A percentile compares a stretch with the other conserved stretches of the same genome.
These are phyloP conservation scores for Lepas anatifera DNA, from an alignment of 2,888 invertebrate species.

Conservation along the genomic window DNA sequence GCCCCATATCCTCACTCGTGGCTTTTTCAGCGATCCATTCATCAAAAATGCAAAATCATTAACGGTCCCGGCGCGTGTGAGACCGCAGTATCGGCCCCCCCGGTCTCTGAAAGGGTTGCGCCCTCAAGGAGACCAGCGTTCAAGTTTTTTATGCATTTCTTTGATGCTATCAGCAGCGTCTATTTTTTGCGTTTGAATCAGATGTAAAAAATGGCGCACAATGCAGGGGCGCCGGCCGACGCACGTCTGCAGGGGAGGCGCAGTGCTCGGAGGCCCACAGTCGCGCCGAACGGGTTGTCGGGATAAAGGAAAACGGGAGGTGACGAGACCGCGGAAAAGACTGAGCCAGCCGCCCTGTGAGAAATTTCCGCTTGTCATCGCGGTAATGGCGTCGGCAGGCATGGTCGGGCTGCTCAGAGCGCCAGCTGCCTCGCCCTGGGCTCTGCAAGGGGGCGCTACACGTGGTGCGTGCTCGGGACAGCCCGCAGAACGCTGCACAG, in stretches of 20 bases:
- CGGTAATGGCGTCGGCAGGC: background rate
- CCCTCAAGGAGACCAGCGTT: background rate
- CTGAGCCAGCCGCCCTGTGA: background rate
- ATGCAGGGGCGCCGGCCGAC: background rate
- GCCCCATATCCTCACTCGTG: too few species aligned
- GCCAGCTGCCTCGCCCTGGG: too few species aligned
- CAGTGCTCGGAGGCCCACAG: too few species aligned
- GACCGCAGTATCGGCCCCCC: background rate
- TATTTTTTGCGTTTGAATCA: constrained; percentile 8
- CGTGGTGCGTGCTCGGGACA: too few species aligned
- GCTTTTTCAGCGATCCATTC: background rate
- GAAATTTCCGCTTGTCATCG: constrained; percentile 1
- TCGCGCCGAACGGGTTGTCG: background rate
- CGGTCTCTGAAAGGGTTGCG: background rate
- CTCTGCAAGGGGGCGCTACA: too few species aligned
- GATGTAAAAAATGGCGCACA: background rate
- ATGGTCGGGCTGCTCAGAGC: too few species aligned
- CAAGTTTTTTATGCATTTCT: constrained; percentile 13
- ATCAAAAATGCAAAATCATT: constrained; percentile 9
- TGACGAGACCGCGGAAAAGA: constrained; percentile 4
- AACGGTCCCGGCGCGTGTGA: background rate
- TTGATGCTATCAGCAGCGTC: background rate
- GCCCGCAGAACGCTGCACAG: too few species aligned
- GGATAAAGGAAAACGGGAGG: background rate
- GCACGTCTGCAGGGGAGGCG: too few species aligned